Conservation (phyloP, 2,797 vertebrate species). For the Falco novaeseelandiae region DNA sequence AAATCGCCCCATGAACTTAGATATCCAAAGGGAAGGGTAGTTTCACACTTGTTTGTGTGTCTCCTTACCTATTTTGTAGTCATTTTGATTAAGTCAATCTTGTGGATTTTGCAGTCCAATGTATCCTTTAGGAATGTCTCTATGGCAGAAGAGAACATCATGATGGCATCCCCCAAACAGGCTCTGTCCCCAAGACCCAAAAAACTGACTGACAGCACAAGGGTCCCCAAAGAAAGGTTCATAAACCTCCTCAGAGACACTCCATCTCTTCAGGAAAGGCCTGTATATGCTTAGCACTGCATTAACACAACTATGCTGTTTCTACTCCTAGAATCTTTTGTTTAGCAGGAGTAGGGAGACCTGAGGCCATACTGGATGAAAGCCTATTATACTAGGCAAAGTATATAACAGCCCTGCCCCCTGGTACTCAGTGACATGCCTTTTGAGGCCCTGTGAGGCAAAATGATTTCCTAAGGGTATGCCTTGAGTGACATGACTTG, state of each 20-base stretch:
- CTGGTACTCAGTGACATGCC: neutral
- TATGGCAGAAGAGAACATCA: neutral
- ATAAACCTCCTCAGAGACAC: neutral
- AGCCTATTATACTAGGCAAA: neutral
- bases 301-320: neutral
- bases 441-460: neutral
- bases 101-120: neutral
- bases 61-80: neutral
- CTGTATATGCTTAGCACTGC: rapidly evolving
- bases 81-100: neutral
- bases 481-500: neutral
- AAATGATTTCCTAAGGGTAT: constrained; percentile 10
- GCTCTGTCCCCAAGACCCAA: neutral
- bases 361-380: neutral
- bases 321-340: neutral
- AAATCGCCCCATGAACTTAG: neutral
- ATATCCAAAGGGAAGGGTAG: neutral
- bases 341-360: neutral
- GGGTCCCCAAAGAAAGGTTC: neutral
- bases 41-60: neutral
- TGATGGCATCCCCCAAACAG: neutral
- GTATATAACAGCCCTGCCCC: neutral
- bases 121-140: neutral
- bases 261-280: neutral
- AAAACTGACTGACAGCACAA: neutral